phyloP scores from a whole-genome alignment of 37 sponge, comb jelly and placozoan genomes.

The Petrosia ficiformis region DNA sequence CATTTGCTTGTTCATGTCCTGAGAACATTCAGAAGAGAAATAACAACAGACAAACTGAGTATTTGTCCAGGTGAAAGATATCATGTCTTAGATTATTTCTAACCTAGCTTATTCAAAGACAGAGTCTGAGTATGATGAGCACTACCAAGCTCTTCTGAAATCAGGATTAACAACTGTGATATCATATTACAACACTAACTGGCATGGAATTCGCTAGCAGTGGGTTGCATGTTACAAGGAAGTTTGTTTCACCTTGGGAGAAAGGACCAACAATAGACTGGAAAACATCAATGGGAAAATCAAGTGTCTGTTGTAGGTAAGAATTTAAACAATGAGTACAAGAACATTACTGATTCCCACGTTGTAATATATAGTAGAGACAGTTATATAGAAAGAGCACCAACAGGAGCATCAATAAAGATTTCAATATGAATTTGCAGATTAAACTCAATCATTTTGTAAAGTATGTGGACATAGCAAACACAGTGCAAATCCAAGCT shows the following conservation, averaged over 20 bases:
- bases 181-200: constrained; percentile 52
- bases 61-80: constrained; percentile 31
- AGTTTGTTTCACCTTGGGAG: constrained; percentile 1
- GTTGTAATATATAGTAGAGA: no score
- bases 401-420: no score
- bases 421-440: no score
- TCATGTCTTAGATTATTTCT: constrained; percentile 26
- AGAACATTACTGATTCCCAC: no score
- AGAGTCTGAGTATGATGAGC: constrained; percentile 29
- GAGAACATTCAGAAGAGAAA: constrained; percentile 33
- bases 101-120: constrained; percentile 50
- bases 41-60: constrained; percentile 53
- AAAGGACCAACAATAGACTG: constrained; percentile 52
- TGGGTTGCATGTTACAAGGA: constrained; percentile 58
- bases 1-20: constrained; percentile 63
- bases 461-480: no score
- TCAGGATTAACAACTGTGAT: constrained; percentile 18
- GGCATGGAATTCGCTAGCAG: constrained; percentile 61
- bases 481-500: no score
- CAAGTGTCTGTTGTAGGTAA: no score
- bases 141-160: constrained; percentile 9
- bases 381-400: no score
- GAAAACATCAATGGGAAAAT: constrained; percentile 58
- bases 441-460: no score
- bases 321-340: no score